Evolutionary conservation across 2,797 vertebrate species (phyloP).

Genomic region (Tympanoctomys barrerae): DNA sequence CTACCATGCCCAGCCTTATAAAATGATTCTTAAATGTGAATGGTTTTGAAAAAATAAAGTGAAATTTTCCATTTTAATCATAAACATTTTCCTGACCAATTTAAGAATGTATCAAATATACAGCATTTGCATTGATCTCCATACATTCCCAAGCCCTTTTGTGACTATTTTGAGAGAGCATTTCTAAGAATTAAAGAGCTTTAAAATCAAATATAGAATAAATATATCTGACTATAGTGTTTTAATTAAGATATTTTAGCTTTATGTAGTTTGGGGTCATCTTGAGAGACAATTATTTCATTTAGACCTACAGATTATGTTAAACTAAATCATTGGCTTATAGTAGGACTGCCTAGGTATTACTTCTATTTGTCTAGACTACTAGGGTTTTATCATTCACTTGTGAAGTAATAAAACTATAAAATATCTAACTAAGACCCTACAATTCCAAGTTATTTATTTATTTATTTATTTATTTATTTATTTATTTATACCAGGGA

Average conservation of each 20-base stretch:
- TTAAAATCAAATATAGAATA: neutral
- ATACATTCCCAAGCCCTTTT: neutral
- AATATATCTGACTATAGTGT: neutral
- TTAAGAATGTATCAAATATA: neutral
- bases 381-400: neutral
- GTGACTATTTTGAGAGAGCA: neutral
- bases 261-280: neutral
- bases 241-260: neutral
- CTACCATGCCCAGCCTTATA: no score
- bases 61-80: neutral
- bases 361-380: neutral
- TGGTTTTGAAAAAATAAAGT: neutral
- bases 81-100: neutral
- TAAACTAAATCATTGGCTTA: neutral
- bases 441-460: neutral
- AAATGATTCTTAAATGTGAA: constrained; percentile 23
- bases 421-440: neutral
- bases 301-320: neutral
- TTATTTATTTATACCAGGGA: no score
- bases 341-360: neutral
- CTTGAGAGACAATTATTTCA: neutral
- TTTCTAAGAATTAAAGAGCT: neutral
- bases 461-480: no score
- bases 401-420: neutral
- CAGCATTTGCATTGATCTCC: neutral